Conservation (phyloP, 2,888 invertebrate genomes). For the Aspidiotus destructor region DNA sequence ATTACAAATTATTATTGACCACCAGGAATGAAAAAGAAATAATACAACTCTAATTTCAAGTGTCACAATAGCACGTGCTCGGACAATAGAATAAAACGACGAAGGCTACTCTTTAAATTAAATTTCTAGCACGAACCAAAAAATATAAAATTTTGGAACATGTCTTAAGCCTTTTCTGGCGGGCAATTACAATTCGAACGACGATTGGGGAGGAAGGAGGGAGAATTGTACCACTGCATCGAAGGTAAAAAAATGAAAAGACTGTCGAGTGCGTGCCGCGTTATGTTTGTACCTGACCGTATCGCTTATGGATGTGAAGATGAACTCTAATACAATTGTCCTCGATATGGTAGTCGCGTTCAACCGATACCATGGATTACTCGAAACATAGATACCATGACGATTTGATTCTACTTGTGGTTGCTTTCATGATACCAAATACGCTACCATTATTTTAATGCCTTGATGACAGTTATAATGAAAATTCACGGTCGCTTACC, state of each 20-base stretch:
- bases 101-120: neutral
- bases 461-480: constrained; percentile 4
- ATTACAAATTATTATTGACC: too few relatives aligned
- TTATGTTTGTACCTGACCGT: neutral
- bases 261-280: constrained; percentile 2
- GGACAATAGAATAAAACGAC: too few relatives aligned
- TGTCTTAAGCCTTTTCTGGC: neutral
- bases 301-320: neutral
- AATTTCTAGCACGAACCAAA: constrained; percentile 1
- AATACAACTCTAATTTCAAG: too few relatives aligned
- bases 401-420: constrained; percentile 8
- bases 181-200: neutral
- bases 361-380: neutral
- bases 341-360: constrained; percentile 4
- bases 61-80: too few relatives aligned
- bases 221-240: too few relatives aligned
- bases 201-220: neutral
- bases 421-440: constrained; percentile 5
- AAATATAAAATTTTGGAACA: neutral
- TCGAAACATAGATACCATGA: constrained; percentile 9
- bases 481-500: constrained; percentile 4
- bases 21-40: too few relatives aligned
- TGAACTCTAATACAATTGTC: constrained; percentile 1
- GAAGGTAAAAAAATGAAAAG: neutral
- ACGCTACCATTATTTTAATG: constrained; percentile 5